These are phyloP conservation scores for Suillia variegata DNA, from an alignment of 2,888 invertebrate genomes.

Conservation along the genomic window DNA sequence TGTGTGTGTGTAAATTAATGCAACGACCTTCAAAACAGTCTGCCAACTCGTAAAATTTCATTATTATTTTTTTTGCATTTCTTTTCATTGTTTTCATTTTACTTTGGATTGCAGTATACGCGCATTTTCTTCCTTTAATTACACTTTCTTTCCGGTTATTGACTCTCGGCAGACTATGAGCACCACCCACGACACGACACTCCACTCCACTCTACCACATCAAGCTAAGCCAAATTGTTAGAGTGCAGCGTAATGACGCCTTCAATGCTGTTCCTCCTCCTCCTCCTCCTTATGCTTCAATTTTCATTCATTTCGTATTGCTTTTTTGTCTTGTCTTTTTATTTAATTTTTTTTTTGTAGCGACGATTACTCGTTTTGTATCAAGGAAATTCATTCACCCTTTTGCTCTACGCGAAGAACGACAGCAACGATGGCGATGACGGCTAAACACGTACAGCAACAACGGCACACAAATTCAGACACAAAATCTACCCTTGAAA, in stretches of 20 bases:
- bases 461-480: too few relatives aligned
- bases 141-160: conserved; percentile 26
- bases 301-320: conserved; percentile 15
- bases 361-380: conserved; percentile 21
- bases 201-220: not conserved
- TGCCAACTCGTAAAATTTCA: conserved; percentile 3
- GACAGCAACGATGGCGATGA: not conserved
- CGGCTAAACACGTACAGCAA: too few relatives aligned
- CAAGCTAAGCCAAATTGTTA: not conserved
- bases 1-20: conserved; percentile 17
- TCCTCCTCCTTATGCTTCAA: conserved; percentile 2
- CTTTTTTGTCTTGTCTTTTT: conserved; percentile 16
- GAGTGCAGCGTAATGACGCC: not conserved
- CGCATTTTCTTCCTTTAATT: conserved; percentile 22
- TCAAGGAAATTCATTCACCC: conserved; percentile 36
- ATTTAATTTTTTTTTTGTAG: conserved; percentile 18
- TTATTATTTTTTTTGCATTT: conserved; percentile 3
- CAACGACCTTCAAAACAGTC: conserved; percentile 25
- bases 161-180: conserved; percentile 10
- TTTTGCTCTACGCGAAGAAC: conserved; percentile 7
- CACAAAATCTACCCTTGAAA: conserved; percentile 34
- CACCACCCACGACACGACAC: conserved; percentile 10
- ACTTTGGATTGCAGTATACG: not conserved
- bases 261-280: not conserved
- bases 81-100: not conserved